These are phyloP conservation scores for Luperina testacea DNA, from an alignment of 2,888 invertebrate species.

Conservation along the genomic window DNA sequence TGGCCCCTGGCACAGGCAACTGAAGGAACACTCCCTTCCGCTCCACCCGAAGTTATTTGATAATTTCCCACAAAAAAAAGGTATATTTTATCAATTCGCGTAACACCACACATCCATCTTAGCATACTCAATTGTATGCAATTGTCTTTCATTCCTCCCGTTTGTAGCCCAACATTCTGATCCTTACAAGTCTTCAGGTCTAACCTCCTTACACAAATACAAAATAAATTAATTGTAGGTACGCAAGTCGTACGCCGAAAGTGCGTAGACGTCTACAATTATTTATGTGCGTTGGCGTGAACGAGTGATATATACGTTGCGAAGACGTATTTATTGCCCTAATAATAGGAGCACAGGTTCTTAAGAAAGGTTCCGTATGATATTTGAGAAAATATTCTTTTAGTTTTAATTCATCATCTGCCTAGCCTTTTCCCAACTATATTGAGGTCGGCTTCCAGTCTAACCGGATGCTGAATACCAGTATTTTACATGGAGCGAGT, in stretches of 20 bases:
- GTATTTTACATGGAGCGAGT: no score
- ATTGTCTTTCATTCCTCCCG: neutral
- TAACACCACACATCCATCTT: neutral
- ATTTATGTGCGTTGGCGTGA: constrained; percentile 67
- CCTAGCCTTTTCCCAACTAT: no score
- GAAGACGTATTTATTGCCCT: constrained; percentile 75
- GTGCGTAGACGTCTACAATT: constrained; percentile 66
- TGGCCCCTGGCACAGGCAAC: no score
- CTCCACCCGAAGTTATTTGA: no score
- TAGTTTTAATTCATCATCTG: neutral
- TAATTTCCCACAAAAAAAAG: neutral
- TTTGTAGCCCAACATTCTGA: neutral
- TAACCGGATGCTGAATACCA: no score
- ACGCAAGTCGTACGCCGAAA: constrained; percentile 39
- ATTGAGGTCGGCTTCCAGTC: no score
- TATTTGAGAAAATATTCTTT: neutral
- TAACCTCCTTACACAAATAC: constrained; percentile 33
- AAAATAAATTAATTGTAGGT: constrained; percentile 67
- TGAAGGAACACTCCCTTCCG: no score
- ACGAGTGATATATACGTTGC: constrained; percentile 65
- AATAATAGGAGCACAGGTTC: constrained; percentile 29
- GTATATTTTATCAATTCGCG: neutral
- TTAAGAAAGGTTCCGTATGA: constrained; percentile 49
- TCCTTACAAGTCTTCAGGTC: neutral
- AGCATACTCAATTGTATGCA: neutral